Evolutionary conservation across 2,113 vertebrate species (phyloP), one percentile per base, ranked within the genome.

Genomic region (Morone chrysops): DNA sequence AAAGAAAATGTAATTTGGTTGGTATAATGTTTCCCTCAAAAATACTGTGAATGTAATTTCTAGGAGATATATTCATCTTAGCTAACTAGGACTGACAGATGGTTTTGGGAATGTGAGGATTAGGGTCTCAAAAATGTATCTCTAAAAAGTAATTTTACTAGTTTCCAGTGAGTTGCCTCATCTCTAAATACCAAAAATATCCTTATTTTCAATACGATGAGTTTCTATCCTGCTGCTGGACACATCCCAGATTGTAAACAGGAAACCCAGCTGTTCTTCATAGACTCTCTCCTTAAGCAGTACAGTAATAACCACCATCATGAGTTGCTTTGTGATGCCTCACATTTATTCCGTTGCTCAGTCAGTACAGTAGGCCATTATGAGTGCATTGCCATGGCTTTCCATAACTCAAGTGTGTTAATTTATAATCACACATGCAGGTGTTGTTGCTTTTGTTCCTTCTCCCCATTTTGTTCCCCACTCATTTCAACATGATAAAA

Each of bases 371-470:
- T 54, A 25, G 59, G 40, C 53, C 65, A 47, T 14, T 36, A 51
- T 70, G 38, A 81, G 53, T 36, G 16, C 57, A n/a, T 54, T 11
- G 36, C 70, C 59, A 51, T 25, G 59, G 53, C 18, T 69, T 75
- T 75, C 40, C 43, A 63, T 70, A 38, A 62, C 76, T 68, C 36
- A 56, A 54, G 6, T 53, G 47, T 76, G 80, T 75, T 60, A 59
- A 85, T 84, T 85, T 88, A 62, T 61, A 78, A 83, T 75, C 67
- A 65, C 63, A 69, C 66, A 81, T 71, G 88, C 87, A 89, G 81
- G 87, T 87, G 70, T 65, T 62, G 61, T 20, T 81, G 53, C 67
- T 81, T 88, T 80, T 74, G 86, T 80, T 51, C 36, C 13, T 17
- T 38, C 57, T 66, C 50, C 80, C 22, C 56, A 12, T 45, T 77